Evolutionary conservation across 2,797 vertebrate species (phyloP), one percentile per base, ranked within the genome.

Genomic region (Sparus aurata): DNA sequence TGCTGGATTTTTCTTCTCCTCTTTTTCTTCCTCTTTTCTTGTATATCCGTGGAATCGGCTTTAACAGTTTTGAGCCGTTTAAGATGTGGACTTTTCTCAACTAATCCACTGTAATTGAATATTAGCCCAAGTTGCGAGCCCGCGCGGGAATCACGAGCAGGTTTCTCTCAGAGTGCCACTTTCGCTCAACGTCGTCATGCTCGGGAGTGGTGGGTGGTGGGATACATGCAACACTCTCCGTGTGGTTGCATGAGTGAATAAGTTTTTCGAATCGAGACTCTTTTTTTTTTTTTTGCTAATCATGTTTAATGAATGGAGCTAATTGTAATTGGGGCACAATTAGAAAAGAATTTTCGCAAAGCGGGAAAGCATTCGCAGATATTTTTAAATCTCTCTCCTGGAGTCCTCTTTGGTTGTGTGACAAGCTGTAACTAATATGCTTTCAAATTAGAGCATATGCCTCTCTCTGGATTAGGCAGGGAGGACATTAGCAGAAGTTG

Each of bases 91-190:
- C 77, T 87, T 92, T 88, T 80, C 68, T 59, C 85, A 73, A 65
- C 79, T 93, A 93, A 93, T 95, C 93, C 92, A 71, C 66, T 79
- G 85, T 93, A 94, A 95, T 94, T 95, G 92, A 94, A 94, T 95
- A 95, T 95, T 95, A 93, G 83, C 85, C 83, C 72, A 81, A 84
- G 80, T 94, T 94, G 27, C 92, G 74, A 93, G 91, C 90, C 86
- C 12, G 45, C 79, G 86, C 84, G 55, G 64, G 84, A 93, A 93
- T 94, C 87, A 91, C 75, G 79, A 89, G 75, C 84, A 83, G 83
- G 86, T 91, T 91, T 93, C 85, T 93, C 85, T 87, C 72, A 22
- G 76, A 82, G 75, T 84, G 63, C 68, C 76, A 83, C 77, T 89
- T 86, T 86, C 63, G 50, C 71, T 91, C 58, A 41, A 55, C 3